These are phyloP conservation scores for Drosophila pandora DNA, from an alignment of 1,140 invertebrate genomes.

Conservation along the genomic window DNA sequence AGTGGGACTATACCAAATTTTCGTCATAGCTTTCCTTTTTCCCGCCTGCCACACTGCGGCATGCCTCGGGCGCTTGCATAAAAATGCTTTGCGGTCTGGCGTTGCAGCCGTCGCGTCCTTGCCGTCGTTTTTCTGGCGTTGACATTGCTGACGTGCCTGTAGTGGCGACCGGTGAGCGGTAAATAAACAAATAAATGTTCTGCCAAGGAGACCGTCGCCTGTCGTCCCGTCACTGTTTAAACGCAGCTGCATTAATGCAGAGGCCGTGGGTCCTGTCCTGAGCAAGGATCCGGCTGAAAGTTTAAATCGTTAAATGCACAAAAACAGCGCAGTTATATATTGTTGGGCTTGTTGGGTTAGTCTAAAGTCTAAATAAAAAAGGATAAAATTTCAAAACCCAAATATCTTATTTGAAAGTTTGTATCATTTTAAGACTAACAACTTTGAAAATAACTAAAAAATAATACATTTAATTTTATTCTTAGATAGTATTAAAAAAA, in stretches of 20 bases:
- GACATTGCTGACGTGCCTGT: conserved; percentile 51
- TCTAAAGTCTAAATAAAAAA: neutral
- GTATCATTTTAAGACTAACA: no score
- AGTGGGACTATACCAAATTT: conserved; percentile 32
- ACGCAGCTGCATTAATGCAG: conserved; percentile 43
- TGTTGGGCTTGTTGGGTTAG: conserved; percentile 28
- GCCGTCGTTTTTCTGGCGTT: conserved; percentile 10
- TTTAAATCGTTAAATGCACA: conserved; percentile 2
- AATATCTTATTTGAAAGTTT: no score
- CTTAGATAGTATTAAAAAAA: no score
- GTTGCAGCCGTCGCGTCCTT: conserved; percentile 7
- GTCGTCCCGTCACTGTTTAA: conserved; percentile 27
- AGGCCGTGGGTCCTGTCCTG: neutral
- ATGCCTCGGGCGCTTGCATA: conserved; percentile 57
- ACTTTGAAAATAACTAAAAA: no score
- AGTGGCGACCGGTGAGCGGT: conserved; percentile 27
- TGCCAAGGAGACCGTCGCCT: conserved; percentile 23
- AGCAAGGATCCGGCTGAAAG: no score
- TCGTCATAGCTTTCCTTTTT: conserved; percentile 20
- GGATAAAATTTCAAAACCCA: no score
- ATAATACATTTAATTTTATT: no score
- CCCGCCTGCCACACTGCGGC: conserved; percentile 31
- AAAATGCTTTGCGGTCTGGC: conserved; percentile 45
- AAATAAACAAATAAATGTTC: conserved; percentile 57
- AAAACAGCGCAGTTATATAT: conserved; percentile 22